phyloP scores from a whole-genome alignment of 2,113 vertebrate genomes.

The Lophura nycthemera region DNA sequence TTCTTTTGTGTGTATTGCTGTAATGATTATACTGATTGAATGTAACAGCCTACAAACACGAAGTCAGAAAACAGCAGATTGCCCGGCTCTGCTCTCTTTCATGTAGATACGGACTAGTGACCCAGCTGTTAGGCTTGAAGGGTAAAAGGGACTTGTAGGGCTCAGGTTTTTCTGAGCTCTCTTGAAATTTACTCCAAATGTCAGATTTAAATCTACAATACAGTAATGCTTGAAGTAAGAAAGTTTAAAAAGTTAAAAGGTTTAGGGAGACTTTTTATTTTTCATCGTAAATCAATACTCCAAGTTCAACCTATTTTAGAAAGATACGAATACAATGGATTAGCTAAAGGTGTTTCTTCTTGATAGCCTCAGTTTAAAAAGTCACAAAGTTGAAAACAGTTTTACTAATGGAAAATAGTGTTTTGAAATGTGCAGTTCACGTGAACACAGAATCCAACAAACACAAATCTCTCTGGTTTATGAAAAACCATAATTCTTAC shows the following conservation, averaged over 20 bases:
- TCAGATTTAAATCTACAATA: conserved; percentile 48
- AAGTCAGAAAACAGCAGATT: background rate
- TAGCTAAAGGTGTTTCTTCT: conserved; percentile 36
- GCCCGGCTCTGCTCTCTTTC: background rate
- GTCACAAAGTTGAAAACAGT: background rate
- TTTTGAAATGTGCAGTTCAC: background rate
- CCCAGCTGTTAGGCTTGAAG: background rate
- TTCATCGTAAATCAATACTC: background rate
- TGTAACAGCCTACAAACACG: background rate
- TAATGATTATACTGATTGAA: background rate
- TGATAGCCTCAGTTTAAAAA: conserved; percentile 24
- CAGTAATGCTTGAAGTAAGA: conserved; percentile 8
- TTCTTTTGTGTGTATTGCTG: background rate
- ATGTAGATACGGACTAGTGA: background rate
- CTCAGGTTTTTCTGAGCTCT: background rate
- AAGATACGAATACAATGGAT: conserved; percentile 17
- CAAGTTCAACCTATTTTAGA: background rate
- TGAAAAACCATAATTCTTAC: background rate
- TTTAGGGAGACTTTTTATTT: background rate
- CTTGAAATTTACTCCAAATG: conserved; percentile 53
- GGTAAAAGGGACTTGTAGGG: background rate
- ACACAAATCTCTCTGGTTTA: background rate
- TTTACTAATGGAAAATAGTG: background rate
- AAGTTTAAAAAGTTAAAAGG: conserved; percentile 32
- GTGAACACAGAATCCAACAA: background rate